Evolutionary conservation across 2,113 vertebrate species (phyloP).

Genomic region (Myotis brandtii): DNA sequence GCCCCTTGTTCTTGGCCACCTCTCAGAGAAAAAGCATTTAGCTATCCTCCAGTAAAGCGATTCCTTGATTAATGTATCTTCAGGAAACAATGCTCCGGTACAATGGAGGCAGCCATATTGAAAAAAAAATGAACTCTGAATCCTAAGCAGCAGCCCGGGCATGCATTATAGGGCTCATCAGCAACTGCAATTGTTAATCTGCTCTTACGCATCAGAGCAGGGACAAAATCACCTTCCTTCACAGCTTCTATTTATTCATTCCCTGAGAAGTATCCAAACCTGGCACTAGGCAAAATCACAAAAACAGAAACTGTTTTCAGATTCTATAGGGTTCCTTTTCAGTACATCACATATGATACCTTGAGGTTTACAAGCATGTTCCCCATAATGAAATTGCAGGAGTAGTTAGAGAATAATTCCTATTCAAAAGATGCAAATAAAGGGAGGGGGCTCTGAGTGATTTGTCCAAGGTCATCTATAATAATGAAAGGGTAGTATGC

Average conservation of each 20-base stretch:
- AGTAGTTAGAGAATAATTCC: neutral
- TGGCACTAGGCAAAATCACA: neutral
- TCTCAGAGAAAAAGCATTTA: slow-evolving; percentile 11
- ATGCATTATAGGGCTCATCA: neutral
- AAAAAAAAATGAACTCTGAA: neutral
- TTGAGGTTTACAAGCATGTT: neutral
- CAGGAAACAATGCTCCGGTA: neutral
- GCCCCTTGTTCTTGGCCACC: neutral
- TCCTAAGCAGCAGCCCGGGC: neutral
- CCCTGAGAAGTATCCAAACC: neutral
- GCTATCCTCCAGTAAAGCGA: neutral
- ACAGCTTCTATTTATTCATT: neutral
- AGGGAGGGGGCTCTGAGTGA: neutral
- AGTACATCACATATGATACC: neutral
- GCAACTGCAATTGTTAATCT: neutral
- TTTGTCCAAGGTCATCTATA: neutral
- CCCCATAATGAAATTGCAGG: neutral
- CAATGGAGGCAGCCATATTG: neutral
- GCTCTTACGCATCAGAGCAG: neutral
- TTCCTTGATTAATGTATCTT: slow-evolving; percentile 29
- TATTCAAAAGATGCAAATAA: neutral
- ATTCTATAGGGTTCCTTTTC: neutral
- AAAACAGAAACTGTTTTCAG: slow-evolving; percentile 20
- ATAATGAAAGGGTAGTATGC: too few species aligned
- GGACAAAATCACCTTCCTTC: neutral